Conservation (phyloP, 64 coral and sea anemone genomes). For the Hydrozoanthus tunicans region DNA sequence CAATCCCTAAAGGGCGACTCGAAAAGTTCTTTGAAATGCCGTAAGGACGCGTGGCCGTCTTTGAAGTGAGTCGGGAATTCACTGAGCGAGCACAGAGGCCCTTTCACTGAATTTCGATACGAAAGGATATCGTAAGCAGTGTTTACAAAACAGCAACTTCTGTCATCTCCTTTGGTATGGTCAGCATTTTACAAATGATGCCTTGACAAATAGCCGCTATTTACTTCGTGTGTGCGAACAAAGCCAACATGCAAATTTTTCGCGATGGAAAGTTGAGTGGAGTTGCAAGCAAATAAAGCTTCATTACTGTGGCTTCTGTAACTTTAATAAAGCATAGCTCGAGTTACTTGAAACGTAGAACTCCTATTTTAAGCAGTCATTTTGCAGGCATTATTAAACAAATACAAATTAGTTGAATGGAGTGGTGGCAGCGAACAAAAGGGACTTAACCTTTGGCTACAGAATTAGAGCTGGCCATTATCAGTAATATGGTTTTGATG, state of each 20-base stretch:
- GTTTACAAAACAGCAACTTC: constrained; percentile 56
- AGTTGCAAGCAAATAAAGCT: constrained; percentile 29
- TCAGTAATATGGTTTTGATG: constrained; percentile 65
- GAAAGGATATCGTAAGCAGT: constrained; percentile 34
- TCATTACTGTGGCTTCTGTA: constrained; percentile 21
- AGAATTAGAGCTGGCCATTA: constrained; percentile 56
- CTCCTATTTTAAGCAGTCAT: constrained; percentile 50
- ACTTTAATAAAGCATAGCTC: constrained; percentile 1
- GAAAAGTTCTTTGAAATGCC: constrained; percentile 25
- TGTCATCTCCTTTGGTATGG: constrained; percentile 29
- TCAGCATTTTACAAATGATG: constrained; percentile 46
- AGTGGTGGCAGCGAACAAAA: constrained; percentile 29
- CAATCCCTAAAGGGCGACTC: constrained; percentile 10
- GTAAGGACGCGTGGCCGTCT: constrained; percentile 17
- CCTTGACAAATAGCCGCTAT: constrained; percentile 46
- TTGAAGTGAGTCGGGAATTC: constrained; percentile 30
- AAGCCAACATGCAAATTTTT: constrained; percentile 66
- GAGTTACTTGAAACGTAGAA: constrained; percentile 30
- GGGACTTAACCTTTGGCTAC: constrained; percentile 55
- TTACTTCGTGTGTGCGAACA: constrained; percentile 29
- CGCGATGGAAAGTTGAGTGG: constrained; percentile 13
- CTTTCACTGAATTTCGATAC: constrained; percentile 57
- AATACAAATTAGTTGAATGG: constrained; percentile 54
- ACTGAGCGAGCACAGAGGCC: constrained; percentile 35
- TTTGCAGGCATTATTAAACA: constrained; percentile 42